A percentile compares a stretch with the other conserved stretches of the same genome.
phyloP scores from a whole-genome alignment of 1,140 invertebrate genomes.

The Kradibia gibbosae region DNA sequence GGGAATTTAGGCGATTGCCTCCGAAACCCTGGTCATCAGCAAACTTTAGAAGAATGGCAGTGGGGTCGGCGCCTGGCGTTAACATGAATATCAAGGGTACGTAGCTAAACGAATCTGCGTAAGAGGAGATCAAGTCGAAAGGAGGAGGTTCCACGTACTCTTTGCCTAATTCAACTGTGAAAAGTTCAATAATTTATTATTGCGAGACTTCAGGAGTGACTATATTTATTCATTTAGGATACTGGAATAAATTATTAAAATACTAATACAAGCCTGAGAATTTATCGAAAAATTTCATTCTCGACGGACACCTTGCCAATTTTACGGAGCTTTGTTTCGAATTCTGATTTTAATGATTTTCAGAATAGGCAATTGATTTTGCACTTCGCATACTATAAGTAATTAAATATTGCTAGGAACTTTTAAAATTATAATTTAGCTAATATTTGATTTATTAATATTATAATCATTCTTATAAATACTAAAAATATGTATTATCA shows the following conservation, averaged over 20 bases:
- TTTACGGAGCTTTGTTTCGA: neutral
- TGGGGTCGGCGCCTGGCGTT: slow-evolving; percentile 93
- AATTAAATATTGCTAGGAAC: no score
- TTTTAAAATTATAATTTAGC: no score
- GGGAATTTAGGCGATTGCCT: slow-evolving; percentile 83
- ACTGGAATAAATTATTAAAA: neutral
- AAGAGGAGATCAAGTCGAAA: slow-evolving; percentile 90
- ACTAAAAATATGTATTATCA: no score
- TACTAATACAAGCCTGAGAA: neutral
- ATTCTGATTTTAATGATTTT: neutral
- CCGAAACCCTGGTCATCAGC: slow-evolving; percentile 93
- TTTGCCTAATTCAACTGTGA: slow-evolving; percentile 51
- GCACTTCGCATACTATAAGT: no score
- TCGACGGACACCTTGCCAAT: no score
- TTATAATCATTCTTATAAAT: no score
- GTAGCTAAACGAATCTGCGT: slow-evolving; percentile 86
- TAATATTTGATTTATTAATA: no score
- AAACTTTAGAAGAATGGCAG: slow-evolving; percentile 86
- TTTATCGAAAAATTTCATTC: neutral
- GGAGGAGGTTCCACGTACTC: slow-evolving; percentile 89
- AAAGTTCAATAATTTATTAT: neutral
- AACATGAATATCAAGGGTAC: slow-evolving; percentile 92
- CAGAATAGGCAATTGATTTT: no score
- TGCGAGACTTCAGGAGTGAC: neutral
- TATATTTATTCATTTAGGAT: no score